Conservation (phyloP, 2,113 vertebrate genomes). For the Caretta caretta region DNA sequence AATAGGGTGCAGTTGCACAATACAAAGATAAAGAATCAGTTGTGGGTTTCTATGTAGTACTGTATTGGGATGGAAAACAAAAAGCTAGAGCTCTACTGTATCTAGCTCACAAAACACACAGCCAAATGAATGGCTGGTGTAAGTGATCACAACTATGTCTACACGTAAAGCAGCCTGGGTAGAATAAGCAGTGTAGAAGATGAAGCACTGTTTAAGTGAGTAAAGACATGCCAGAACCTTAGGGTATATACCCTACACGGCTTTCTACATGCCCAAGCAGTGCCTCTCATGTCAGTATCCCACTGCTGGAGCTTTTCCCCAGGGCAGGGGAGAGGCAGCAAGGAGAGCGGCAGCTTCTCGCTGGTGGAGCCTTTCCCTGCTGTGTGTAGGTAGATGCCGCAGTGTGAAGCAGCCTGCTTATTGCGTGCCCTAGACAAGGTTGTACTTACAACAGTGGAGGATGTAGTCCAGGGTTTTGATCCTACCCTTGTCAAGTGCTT, state of each 20-base stretch:
- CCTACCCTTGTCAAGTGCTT: not conserved
- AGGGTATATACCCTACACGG: not conserved
- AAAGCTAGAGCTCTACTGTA: not conserved
- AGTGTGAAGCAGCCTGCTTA: not conserved
- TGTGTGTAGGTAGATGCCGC: not conserved
- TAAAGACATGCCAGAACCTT: not conserved
- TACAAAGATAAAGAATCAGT: too few relatives aligned
- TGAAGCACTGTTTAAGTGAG: not conserved
- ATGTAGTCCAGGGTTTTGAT: not conserved
- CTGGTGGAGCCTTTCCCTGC: too few relatives aligned
- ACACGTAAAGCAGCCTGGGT: too few relatives aligned
- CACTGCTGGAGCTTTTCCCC: not conserved
- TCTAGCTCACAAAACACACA: not conserved
- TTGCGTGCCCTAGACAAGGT: not conserved
- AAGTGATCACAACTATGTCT: too few relatives aligned
- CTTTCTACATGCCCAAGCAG: not conserved
- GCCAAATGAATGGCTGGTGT: not conserved
- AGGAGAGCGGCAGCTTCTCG: not conserved
- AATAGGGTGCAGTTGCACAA: not conserved
- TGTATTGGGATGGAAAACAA: too few relatives aligned
- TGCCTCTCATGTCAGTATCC: not conserved
- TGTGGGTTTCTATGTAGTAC: too few relatives aligned
- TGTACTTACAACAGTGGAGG: not conserved
- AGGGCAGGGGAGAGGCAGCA: not conserved
- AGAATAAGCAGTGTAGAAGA: too few relatives aligned